Percentiles rank a stretch among this genome's conserved stretches.
Conservation (phyloP, 2,797 vertebrate genomes). For the Danio tinwini region DNA sequence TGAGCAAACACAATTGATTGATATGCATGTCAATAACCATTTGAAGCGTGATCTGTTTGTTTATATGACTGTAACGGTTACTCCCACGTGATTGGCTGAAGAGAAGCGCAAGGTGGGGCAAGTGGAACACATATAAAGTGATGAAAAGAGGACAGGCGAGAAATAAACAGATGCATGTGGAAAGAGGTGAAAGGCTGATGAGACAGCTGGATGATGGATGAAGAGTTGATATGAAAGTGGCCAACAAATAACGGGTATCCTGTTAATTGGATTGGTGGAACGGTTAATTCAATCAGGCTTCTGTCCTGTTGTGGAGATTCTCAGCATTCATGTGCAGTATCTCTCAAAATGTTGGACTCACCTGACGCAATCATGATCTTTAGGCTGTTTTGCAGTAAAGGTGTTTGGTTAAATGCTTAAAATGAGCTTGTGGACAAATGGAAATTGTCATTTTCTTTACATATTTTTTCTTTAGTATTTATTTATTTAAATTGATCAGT, state of each 20-base stretch:
- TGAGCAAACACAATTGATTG: slow-evolving; percentile 39
- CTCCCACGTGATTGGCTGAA: not conserved
- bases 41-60: slow-evolving; percentile 2
- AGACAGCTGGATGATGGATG: not conserved
- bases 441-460: not conserved
- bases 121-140: not conserved
- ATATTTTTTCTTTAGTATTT: not conserved
- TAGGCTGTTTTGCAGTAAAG: not conserved
- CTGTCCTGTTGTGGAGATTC: slow-evolving; percentile 33
- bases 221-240: slow-evolving; percentile 1
- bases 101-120: not conserved
- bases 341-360: not conserved
- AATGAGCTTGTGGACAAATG: not conserved
- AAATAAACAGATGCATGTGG: slow-evolving; percentile 14
- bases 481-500: not conserved
- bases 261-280: slow-evolving; percentile 47
- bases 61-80: slow-evolving; percentile 26
- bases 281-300: slow-evolving; percentile 50
- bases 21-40: slow-evolving; percentile 37
- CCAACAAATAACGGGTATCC: slow-evolving; percentile 13
- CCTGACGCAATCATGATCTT: not conserved
- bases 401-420: not conserved
- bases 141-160: not conserved
- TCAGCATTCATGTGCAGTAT: slow-evolving; percentile 3
- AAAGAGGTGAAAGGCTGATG: slow-evolving; percentile 14